Evolutionary conservation across 2,888 invertebrate species (phyloP).

Genomic region (Mythimna ferrago): DNA sequence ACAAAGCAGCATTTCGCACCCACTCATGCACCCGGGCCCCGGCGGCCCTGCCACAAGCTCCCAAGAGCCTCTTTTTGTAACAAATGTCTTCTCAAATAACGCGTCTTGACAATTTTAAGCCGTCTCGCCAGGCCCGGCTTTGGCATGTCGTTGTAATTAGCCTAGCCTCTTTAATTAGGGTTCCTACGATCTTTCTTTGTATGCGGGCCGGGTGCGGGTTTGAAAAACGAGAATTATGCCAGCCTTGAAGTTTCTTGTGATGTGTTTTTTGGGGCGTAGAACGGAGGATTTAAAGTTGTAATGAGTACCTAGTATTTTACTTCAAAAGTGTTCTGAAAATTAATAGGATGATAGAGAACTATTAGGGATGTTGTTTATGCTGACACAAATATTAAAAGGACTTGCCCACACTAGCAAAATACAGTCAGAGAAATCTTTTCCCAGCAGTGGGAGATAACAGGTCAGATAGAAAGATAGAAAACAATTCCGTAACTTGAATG

Average conservation of each 20-base stretch:
- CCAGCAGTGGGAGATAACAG: too few species aligned
- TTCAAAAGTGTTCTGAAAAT: neutral
- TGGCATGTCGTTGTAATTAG: conserved; percentile 71
- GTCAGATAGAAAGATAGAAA: too few species aligned
- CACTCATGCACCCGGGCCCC: conserved; percentile 20
- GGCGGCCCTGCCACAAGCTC: conserved; percentile 49
- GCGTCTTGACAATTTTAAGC: conserved; percentile 71
- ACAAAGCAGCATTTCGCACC: conserved; percentile 18
- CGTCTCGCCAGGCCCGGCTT: conserved; percentile 62
- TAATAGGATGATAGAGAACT: neutral
- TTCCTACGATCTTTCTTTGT: conserved; percentile 41
- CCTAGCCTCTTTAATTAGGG: conserved; percentile 63
- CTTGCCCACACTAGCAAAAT: too few species aligned
- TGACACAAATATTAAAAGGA: too few species aligned
- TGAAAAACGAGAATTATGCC: conserved; percentile 23
- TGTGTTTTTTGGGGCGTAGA: conserved; percentile 15
- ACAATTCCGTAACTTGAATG: neutral
- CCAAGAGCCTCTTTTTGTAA: conserved; percentile 68
- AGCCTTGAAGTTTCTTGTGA: conserved; percentile 1
- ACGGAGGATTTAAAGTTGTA: neutral
- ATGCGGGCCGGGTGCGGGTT: conserved; percentile 15
- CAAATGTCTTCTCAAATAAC: conserved; percentile 70
- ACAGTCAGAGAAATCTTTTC: too few species aligned
- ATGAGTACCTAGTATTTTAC: neutral
- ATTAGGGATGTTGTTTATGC: neutral